These are phyloP conservation scores for Actinia equina DNA, from an alignment of 64 coral and sea anemone genomes.

Conservation along the genomic window DNA sequence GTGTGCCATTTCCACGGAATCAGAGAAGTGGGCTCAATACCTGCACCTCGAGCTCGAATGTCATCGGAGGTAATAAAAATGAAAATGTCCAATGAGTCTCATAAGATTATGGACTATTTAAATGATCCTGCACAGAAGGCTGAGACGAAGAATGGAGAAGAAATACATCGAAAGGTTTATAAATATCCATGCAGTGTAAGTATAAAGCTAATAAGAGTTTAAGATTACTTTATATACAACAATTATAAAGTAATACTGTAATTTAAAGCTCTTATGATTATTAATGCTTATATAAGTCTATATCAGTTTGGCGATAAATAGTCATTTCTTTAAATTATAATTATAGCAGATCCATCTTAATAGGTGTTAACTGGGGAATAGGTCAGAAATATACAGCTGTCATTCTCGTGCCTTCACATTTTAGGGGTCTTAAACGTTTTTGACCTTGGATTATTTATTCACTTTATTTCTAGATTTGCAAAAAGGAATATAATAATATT, in stretches of 20 bases:
- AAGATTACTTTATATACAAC: too few species aligned
- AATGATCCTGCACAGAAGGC: not conserved
- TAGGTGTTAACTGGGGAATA: too few species aligned
- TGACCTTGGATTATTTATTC: too few species aligned
- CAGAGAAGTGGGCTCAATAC: constrained; percentile 15
- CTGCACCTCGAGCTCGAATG: not conserved
- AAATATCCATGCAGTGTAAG: constrained; percentile 45
- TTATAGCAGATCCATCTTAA: too few species aligned
- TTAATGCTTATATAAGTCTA: too few species aligned
- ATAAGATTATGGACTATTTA: constrained; percentile 28
- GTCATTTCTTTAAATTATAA: too few species aligned
- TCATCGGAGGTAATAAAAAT: constrained; percentile 34
- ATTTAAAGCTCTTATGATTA: too few species aligned
- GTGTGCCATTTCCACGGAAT: constrained; percentile 28
- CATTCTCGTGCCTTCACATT: too few species aligned
- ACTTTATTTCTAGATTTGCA: constrained; percentile 56
- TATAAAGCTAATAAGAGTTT: not conserved
- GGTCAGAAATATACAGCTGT: too few species aligned
- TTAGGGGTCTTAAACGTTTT: too few species aligned
- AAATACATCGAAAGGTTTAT: constrained; percentile 21
- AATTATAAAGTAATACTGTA: too few species aligned
- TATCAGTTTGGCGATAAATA: too few species aligned
- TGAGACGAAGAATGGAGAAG: not conserved
- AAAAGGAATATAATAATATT: constrained; percentile 49
- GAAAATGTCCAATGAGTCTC: constrained; percentile 38